These are phyloP conservation scores for Bos javanicus DNA, from an alignment of 2,113 vertebrate species.

Conservation along the genomic window DNA sequence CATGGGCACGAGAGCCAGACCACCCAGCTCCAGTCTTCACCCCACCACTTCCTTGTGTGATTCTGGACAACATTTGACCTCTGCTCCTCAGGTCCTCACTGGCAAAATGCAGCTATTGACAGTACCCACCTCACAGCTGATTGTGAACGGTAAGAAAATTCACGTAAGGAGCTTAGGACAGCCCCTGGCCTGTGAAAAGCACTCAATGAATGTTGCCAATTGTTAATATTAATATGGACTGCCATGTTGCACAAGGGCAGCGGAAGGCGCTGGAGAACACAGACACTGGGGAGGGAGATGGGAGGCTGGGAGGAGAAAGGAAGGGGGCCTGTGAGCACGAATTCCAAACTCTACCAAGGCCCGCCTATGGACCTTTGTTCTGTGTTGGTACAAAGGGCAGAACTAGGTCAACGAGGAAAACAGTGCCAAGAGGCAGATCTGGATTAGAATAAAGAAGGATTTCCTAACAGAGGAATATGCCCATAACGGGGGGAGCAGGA, in stretches of 20 bases:
- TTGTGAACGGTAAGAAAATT: background rate
- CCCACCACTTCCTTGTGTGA: background rate
- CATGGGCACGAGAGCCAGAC: background rate
- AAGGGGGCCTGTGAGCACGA: background rate
- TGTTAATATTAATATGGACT: background rate
- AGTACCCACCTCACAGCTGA: background rate
- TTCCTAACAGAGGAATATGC: background rate
- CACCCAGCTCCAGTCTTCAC: background rate
- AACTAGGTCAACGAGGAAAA: slow-evolving; percentile 26
- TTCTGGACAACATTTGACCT: background rate
- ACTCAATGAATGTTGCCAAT: background rate
- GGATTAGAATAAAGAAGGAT: background rate
- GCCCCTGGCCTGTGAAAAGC: background rate
- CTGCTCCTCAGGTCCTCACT: background rate
- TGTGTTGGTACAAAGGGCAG: background rate
- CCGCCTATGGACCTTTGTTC: background rate
- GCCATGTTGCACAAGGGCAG: background rate
- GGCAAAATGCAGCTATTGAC: background rate
- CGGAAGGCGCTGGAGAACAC: background rate
- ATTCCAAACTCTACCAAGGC: background rate
- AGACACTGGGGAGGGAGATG: background rate
- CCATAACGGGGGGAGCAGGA: background rate
- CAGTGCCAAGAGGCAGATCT: background rate
- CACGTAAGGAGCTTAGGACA: no score
- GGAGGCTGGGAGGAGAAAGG: background rate